Conservation (phyloP, 2,888 invertebrate genomes). For the Drosophila flavopinicola region DNA sequence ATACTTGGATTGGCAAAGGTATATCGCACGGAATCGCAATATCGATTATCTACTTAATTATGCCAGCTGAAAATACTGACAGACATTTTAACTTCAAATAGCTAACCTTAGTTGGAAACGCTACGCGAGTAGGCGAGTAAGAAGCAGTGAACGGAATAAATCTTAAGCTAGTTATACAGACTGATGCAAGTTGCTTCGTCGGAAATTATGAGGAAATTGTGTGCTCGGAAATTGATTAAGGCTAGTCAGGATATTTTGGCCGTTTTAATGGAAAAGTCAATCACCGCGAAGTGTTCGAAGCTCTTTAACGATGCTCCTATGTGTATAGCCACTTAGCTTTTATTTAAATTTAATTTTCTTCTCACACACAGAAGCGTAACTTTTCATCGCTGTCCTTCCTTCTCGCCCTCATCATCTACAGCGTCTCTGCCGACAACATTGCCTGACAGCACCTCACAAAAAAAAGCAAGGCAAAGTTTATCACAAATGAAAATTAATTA, state of each 20-base stretch:
- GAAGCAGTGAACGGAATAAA: slow-evolving; percentile 3
- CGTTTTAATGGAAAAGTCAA: slow-evolving; percentile 52
- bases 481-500: slow-evolving; percentile 74
- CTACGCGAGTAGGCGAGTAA: neutral
- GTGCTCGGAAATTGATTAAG: slow-evolving; percentile 68
- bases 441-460: slow-evolving; percentile 54
- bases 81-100: too few species aligned
- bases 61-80: too few species aligned
- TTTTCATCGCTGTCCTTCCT: slow-evolving; percentile 28
- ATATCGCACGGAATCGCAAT: too few species aligned
- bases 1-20: too few species aligned
- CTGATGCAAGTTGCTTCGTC: slow-evolving; percentile 15
- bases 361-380: slow-evolving; percentile 16
- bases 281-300: slow-evolving; percentile 33
- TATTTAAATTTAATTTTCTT: slow-evolving; percentile 66
- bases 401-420: slow-evolving; percentile 22
- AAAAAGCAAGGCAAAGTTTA: slow-evolving; percentile 58
- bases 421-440: slow-evolving; percentile 24
- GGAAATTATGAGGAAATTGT: slow-evolving; percentile 74
- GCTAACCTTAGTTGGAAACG: neutral
- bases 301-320: slow-evolving; percentile 7
- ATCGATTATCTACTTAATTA: too few species aligned
- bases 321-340: slow-evolving; percentile 29
- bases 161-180: slow-evolving; percentile 8
- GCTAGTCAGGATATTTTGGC: slow-evolving; percentile 51